These are phyloP conservation scores for Paragorgia papillata DNA, from an alignment of 92 coral and sea anemone genomes.

Conservation along the genomic window DNA sequence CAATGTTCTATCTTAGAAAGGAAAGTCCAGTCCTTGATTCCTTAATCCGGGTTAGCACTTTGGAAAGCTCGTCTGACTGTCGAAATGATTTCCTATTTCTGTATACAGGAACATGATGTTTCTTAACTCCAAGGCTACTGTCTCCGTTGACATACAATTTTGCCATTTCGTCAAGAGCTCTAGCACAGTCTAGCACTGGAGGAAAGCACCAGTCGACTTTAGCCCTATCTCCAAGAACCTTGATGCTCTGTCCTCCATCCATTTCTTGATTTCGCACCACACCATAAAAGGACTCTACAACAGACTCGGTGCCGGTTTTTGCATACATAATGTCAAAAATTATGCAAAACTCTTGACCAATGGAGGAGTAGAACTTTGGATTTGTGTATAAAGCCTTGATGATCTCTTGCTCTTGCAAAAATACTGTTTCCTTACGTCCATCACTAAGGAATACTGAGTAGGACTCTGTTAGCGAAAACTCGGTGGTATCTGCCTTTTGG, in stretches of 20 bases:
- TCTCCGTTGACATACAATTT: slow-evolving; percentile 13
- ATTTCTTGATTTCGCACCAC: slow-evolving; percentile 1
- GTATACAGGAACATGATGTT: slow-evolving; percentile 29
- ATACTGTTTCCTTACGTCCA: slow-evolving; percentile 7
- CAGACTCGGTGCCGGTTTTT: slow-evolving; percentile 14
- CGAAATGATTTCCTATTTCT: slow-evolving; percentile 2
- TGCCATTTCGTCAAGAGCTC: slow-evolving; percentile 21
- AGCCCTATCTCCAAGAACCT: slow-evolving; percentile 23
- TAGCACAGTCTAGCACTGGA: too few species aligned
- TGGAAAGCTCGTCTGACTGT: background rate
- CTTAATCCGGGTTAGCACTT: too few species aligned
- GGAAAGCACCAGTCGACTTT: too few species aligned
- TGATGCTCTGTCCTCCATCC: slow-evolving; percentile 31
- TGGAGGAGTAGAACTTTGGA: slow-evolving; percentile 6
- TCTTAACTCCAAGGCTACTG: slow-evolving; percentile 5
- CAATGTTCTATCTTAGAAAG: slow-evolving; percentile 2
- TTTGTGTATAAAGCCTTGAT: slow-evolving; percentile 10
- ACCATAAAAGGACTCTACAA: slow-evolving; percentile 7
- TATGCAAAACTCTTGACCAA: slow-evolving; percentile 35
- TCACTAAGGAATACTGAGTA: slow-evolving; percentile 11
- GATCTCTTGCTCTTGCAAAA: slow-evolving; percentile 20
- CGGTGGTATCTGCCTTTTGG: slow-evolving; percentile 26
- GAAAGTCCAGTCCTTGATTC: too few species aligned
- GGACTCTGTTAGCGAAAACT: background rate
- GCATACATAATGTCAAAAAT: too few species aligned